Evolutionary conservation across 2,797 vertebrate genomes (phyloP).

Genomic region (Sebastiscus tertius): DNA sequence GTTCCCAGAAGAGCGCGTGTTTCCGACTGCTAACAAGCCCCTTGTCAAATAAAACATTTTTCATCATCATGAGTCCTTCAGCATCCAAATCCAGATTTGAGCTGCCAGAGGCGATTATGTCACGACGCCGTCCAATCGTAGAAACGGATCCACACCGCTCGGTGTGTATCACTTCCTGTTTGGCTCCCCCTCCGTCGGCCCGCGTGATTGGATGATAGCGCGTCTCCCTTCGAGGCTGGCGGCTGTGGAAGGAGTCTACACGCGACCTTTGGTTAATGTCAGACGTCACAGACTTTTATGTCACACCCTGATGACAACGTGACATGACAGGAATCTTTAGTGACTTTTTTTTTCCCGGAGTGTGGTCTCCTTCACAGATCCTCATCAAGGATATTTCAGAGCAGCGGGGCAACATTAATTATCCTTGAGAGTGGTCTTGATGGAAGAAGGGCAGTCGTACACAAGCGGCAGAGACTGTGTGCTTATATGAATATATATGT

Average conservation of each 20-base stretch:
- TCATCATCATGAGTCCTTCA: conserved; percentile 44
- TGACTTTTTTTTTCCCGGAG: conserved; percentile 48
- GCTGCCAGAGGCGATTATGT: conserved; percentile 53
- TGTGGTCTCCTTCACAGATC: conserved; percentile 58
- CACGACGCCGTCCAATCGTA: conserved; percentile 39
- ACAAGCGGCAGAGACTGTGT: neutral
- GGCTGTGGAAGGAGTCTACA: conserved; percentile 72
- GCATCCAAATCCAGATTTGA: conserved; percentile 57
- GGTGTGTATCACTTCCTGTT: conserved; percentile 69
- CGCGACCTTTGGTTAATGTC: conserved; percentile 88
- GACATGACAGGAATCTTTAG: conserved; percentile 77
- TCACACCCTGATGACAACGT: conserved; percentile 76
- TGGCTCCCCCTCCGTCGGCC: neutral
- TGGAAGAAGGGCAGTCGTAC: conserved; percentile 26
- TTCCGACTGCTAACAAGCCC: conserved; percentile 54
- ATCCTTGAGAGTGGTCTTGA: conserved; percentile 48
- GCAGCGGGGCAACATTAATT: conserved; percentile 50
- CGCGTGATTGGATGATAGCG: conserved; percentile 49
- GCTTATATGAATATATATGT: neutral
- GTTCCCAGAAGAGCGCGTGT: conserved; percentile 40
- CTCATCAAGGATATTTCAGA: conserved; percentile 67
- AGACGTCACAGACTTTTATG: conserved; percentile 80
- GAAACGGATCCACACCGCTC: conserved; percentile 31
- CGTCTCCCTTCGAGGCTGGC: conserved; percentile 50
- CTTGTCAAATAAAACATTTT: conserved; percentile 56